Evolutionary conservation across 2,113 vertebrate genomes (phyloP).

Genomic region (Callospermophilus lateralis): DNA sequence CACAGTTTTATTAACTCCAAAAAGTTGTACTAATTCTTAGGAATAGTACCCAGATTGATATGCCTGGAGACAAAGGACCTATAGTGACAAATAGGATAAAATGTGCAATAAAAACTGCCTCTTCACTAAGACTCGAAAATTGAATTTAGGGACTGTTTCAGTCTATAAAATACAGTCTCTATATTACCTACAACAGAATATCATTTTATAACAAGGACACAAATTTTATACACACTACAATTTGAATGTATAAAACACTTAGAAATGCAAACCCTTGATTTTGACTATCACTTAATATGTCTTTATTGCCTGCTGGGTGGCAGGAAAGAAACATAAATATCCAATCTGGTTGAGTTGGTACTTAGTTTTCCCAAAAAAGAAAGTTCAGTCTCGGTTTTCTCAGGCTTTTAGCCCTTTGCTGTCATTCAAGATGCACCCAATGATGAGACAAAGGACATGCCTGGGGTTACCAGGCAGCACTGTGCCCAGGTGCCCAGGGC

Average conservation of each 20-base stretch:
- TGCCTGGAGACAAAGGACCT: constrained; percentile 59
- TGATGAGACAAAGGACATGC: background rate
- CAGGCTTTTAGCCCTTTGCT: background rate
- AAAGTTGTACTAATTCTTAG: constrained; percentile 75
- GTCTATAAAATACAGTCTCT: constrained; percentile 45
- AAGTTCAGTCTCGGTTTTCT: background rate
- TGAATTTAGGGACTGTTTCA: constrained; percentile 38
- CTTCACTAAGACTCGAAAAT: constrained; percentile 9
- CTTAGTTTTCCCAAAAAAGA: background rate
- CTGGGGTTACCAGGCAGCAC: background rate
- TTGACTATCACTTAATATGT: background rate
- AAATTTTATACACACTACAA: constrained; percentile 8
- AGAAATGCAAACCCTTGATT: constrained; percentile 21
- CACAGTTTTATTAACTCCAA: constrained; percentile 81
- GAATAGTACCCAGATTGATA: constrained; percentile 60
- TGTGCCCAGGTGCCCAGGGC: background rate
- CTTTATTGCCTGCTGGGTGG: background rate
- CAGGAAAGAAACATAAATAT: constrained; percentile 21
- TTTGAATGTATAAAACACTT: constrained; percentile 33
- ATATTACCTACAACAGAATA: background rate
- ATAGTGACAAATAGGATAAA: constrained; percentile 60
- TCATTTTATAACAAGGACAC: background rate
- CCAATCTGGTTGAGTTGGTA: background rate
- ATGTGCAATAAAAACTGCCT: constrained; percentile 39
- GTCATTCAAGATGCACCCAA: background rate